Evolutionary conservation across 2,113 vertebrate species (phyloP), one percentile per base, ranked within the genome.

Genomic region (Gadus macrocephalus): DNA sequence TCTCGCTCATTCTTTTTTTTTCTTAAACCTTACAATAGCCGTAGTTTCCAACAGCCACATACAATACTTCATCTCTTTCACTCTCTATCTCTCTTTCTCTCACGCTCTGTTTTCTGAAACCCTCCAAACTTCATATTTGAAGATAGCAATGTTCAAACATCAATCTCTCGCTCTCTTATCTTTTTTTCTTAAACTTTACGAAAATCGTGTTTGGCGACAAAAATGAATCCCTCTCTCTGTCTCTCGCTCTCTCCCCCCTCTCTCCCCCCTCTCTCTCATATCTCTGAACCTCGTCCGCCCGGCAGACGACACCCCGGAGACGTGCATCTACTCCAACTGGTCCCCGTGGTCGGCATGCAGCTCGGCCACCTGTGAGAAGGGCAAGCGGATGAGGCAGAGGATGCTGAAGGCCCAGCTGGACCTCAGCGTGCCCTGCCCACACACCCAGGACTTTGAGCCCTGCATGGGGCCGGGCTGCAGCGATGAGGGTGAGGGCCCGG

Each of bases 281-380:
- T 35, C 11, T 35, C 53, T 42, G 68, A 64, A 64, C 17, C 62
- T 6, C 28, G 15, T 35, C 14, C 38, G 65, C 42, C 38, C 70
- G 78, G 65, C 79, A 99, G 97, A 99, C 82, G 96, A 99, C 62
- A 99, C 97, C 60, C 97, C 97, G 1, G 97, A 99, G 90, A 99
- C 97, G 0, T 99, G 97, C 68, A 98, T 99, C 84, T 99, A 98
- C 87, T 99, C 97, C 71, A 98, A 96, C 87, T 99, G 97, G 97
- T 99, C 97, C 74, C 97, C 96, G 0, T 99, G 97, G 97, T 99
- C 97, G 0, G 97, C 96, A 70, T 99, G 97, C 86, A 99, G 97
- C 84, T 98, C 96, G 6, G 96, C 97, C 49, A 99, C 96, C 14
- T 99, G 97, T 80, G 97, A 99, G 69, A 98, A 98, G 82, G 97